Percentiles rank a stretch among this genome's conserved stretches.
Evolutionary conservation across 1,140 invertebrate species (phyloP).

Genomic region (Tenebrio molitor): DNA sequence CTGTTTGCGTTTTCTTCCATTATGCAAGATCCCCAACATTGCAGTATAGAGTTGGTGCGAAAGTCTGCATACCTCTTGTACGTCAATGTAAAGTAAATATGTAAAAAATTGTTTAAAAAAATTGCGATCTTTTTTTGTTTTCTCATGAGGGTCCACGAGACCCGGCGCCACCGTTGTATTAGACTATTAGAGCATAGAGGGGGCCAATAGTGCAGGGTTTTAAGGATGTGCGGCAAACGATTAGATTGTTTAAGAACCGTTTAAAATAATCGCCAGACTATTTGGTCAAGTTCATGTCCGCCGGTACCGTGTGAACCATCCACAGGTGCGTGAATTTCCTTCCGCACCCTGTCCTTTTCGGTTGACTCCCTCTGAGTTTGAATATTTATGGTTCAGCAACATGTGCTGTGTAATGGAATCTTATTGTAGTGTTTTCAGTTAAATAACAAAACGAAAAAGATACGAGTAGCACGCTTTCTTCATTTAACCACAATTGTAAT

Average conservation of each 20-base stretch:
- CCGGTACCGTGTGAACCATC: constrained; percentile 32
- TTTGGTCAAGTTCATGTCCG: constrained; percentile 32
- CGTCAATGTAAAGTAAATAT: too few relatives aligned
- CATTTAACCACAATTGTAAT: too few relatives aligned
- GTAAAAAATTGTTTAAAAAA: too few relatives aligned
- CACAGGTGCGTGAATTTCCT: constrained; percentile 45
- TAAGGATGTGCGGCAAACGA: neutral
- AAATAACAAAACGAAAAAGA: neutral
- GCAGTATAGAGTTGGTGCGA: too few relatives aligned
- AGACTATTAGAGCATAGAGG: too few relatives aligned
- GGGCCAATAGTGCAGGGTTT: neutral
- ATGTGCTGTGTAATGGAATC: constrained; percentile 25
- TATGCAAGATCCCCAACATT: too few relatives aligned
- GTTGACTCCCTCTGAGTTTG: constrained; percentile 21
- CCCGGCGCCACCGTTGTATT: too few relatives aligned
- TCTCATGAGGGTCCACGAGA: too few relatives aligned
- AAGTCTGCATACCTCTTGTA: too few relatives aligned
- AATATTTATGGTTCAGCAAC: constrained; percentile 33
- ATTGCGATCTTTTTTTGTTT: too few relatives aligned
- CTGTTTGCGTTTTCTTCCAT: too few relatives aligned
- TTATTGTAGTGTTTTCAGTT: neutral
- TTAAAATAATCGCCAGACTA: constrained; percentile 14
- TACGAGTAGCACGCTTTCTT: neutral
- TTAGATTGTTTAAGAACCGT: constrained; percentile 6
- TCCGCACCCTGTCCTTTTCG: constrained; percentile 41